Conservation (phyloP, 2,888 invertebrate species). For the Horisme vitalbata region DNA sequence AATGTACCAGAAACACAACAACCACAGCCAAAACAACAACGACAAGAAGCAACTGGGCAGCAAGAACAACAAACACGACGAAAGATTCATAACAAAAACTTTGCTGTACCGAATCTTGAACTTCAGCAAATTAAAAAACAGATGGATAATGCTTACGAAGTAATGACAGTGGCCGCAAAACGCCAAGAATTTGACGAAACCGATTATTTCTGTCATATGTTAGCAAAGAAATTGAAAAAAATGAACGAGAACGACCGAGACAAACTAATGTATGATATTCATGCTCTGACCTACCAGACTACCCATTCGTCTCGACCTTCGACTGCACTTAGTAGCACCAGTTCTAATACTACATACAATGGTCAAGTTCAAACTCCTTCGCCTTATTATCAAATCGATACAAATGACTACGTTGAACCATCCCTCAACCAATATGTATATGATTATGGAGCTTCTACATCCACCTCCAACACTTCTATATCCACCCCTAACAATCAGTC, state of each 20-base stretch:
- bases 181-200: slow-evolving; percentile 6
- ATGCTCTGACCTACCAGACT: slow-evolving; percentile 7
- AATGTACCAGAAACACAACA: slow-evolving; percentile 10
- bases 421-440: slow-evolving; percentile 7
- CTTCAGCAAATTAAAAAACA: slow-evolving; percentile 10
- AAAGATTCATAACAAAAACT: slow-evolving; percentile 10
- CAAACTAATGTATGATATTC: slow-evolving; percentile 7
- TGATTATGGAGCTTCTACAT: slow-evolving; percentile 7
- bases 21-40: slow-evolving; percentile 12
- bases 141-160: slow-evolving; percentile 11
- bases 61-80: slow-evolving; percentile 12
- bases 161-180: slow-evolving; percentile 4
- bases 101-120: slow-evolving; percentile 11
- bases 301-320: slow-evolving; percentile 5
- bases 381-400: slow-evolving; percentile 5
- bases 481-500: slow-evolving; percentile 5
- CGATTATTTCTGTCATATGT: slow-evolving; percentile 5
- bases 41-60: slow-evolving; percentile 11
- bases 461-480: slow-evolving; percentile 7
- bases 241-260: slow-evolving; percentile 7
- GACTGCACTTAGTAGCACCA: slow-evolving; percentile 5
- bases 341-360: slow-evolving; percentile 4
- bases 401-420: slow-evolving; percentile 6
- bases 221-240: slow-evolving; percentile 7
- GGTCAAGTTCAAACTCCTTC: slow-evolving; percentile 6